These are phyloP conservation scores for Leptobrachium leishanense DNA, from an alignment of 2,113 vertebrate genomes.

Conservation along the genomic window DNA sequence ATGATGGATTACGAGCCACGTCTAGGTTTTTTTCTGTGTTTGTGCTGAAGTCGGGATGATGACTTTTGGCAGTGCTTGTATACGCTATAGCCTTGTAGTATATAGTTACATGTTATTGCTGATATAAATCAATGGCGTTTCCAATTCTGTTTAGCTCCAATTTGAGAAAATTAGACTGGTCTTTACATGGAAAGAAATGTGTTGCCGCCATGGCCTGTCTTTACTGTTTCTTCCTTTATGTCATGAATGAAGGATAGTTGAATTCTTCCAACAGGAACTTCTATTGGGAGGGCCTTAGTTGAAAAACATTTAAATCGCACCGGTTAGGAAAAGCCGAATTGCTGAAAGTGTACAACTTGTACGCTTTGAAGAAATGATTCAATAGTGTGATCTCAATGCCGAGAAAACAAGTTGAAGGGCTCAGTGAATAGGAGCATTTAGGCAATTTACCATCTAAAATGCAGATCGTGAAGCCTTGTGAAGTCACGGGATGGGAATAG, in stretches of 20 bases:
- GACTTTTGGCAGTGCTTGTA: background rate
- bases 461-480: background rate
- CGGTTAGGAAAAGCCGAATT: background rate
- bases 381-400: background rate
- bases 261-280: background rate
- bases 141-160: background rate
- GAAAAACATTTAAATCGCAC: background rate
- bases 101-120: constrained; percentile 33
- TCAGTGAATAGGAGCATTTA: too few relatives aligned
- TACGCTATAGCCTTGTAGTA: constrained; percentile 1
- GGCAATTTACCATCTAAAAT: too few relatives aligned
- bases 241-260: background rate
- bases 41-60: background rate
- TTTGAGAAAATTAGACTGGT: background rate
- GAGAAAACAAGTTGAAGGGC: background rate
- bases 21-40: background rate
- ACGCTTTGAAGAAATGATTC: background rate
- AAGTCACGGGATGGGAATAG: background rate
- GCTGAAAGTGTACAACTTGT: background rate
- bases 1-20: background rate
- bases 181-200: background rate
- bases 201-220: background rate
- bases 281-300: background rate
- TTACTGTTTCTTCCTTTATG: background rate
- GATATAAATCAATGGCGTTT: background rate